A percentile compares a stretch with the other conserved stretches of the same genome.
Evolutionary conservation across 2,797 vertebrate species (phyloP).

Genomic region (Chromis chromis): DNA sequence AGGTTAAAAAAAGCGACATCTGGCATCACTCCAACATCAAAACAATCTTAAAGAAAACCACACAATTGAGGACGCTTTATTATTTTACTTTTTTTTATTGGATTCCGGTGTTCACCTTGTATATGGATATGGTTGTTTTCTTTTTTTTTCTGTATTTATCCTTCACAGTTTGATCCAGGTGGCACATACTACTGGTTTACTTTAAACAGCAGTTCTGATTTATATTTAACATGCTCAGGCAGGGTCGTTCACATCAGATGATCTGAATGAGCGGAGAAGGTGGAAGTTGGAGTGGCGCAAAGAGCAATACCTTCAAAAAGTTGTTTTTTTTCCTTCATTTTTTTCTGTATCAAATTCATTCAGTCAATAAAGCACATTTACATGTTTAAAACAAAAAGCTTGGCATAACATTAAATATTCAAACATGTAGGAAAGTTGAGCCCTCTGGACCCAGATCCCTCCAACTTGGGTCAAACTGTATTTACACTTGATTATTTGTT

Average conservation of each 20-base stretch:
- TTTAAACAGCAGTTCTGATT: conserved; percentile 32
- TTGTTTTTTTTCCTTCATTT: conserved; percentile 7
- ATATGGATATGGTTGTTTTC: conserved; percentile 34
- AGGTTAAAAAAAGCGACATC: background rate
- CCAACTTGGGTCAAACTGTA: conserved; percentile 9
- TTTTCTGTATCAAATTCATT: conserved; percentile 44
- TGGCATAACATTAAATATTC: conserved; percentile 44
- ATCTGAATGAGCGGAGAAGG: conserved; percentile 21
- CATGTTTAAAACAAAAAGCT: conserved; percentile 41
- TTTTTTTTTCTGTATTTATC: conserved; percentile 16
- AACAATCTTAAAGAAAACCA: conserved; percentile 31
- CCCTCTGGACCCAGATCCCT: background rate
- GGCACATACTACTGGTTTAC: conserved; percentile 42
- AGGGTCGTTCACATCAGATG: conserved; percentile 30
- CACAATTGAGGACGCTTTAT: conserved; percentile 8
- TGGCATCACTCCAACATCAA: background rate
- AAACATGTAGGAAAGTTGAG: conserved; percentile 32
- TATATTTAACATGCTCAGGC: conserved; percentile 69
- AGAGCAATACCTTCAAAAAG: conserved; percentile 19
- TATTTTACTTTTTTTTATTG: conserved; percentile 67
- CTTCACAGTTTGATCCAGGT: conserved; percentile 53
- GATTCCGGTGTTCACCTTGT: conserved; percentile 53
- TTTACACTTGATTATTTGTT: conserved; percentile 8
- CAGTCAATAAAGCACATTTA: conserved; percentile 50
- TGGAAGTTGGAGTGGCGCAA: conserved; percentile 12